Evolutionary conservation across 2,797 vertebrate genomes (phyloP).

Genomic region (Mormyrus hasselquistii): DNA sequence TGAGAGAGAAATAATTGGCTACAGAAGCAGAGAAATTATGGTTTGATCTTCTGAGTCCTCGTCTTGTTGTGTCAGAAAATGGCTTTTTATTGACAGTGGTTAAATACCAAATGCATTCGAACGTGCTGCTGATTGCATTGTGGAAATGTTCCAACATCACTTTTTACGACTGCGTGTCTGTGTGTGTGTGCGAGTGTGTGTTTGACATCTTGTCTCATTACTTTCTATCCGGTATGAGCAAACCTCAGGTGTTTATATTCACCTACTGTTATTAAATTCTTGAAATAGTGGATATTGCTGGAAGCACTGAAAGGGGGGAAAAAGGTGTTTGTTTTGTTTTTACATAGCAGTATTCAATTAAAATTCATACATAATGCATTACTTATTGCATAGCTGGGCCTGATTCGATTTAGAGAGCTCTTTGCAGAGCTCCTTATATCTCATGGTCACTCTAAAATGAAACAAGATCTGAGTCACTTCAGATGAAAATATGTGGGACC

Average conservation of each 20-base stretch:
- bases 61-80: slow-evolving; percentile 6
- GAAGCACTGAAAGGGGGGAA: background rate
- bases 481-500: background rate
- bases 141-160: background rate
- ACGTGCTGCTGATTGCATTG: background rate
- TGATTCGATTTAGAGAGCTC: background rate
- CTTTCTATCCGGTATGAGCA: background rate
- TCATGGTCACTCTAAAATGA: background rate
- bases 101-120: slow-evolving; percentile 15
- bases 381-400: background rate
- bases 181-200: background rate
- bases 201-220: slow-evolving; percentile 12
- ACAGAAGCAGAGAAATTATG: background rate
- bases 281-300: background rate
- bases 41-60: slow-evolving; percentile 2
- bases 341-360: slow-evolving; percentile 11
- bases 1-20: slow-evolving; percentile 3
- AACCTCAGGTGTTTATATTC: slow-evolving; percentile 10
- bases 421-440: background rate
- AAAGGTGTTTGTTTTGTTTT: background rate
- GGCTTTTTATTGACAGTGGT: slow-evolving; percentile 6
- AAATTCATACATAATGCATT: slow-evolving; percentile 4
- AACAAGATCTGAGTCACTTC: background rate
- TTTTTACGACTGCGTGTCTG: background rate
- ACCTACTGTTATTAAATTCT: slow-evolving; percentile 9